Base-by-base conservation (phyloP, 1,140 invertebrate genomes). In the Chionoecetes opilio region DNA sequence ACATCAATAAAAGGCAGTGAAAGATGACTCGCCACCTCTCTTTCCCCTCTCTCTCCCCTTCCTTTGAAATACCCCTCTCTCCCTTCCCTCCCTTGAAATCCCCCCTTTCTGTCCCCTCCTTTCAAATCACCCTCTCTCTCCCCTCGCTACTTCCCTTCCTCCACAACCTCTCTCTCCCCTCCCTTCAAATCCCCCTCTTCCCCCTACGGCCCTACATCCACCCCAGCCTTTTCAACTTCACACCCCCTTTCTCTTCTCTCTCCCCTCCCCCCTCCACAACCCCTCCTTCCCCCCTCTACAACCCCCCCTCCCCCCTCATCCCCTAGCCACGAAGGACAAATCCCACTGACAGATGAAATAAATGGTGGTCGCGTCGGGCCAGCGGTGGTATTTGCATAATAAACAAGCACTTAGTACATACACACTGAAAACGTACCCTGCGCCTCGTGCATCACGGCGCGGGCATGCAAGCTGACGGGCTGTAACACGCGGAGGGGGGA, bases 371-470 rank as follows among this genome's bases (percentile, higher is more conserved):
- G 17, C 29, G 92, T 82, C n/a, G 34, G 91, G 82, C 91, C 38
- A 32, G 41, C n/a, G 35, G n/a, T n/a, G 84, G 82, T 87, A 93
- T 93, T 93, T 93, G 92, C 92, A 93, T 93, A 93, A 93, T 93
- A 93, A 93, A 93, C 92, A 93, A 93, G 92, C 92, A 46, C 82
- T 93, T 93, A 87, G 92, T 93, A 86, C 86, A n/a, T n/a, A n/a
- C n/a, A n/a, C 86, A 93, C 92, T 85, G 41, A 53, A 75, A 53
- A 26, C 46, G 46, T n/a, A 75, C 46, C 89, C 89, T 31, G 31
- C 29, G 29, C 2, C 89, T 91, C 89, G 38, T 91, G 53, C 89
- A 91, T 91, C 89, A 91, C 63, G 9, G 89, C 89, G 75, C 63
- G 9, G 89, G 14, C 31, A 53, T 53, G 41, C 31, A 34, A 17